These are phyloP conservation scores for Australoheros scitulus DNA, from an alignment of 2,113 vertebrate species.

Conservation along the genomic window DNA sequence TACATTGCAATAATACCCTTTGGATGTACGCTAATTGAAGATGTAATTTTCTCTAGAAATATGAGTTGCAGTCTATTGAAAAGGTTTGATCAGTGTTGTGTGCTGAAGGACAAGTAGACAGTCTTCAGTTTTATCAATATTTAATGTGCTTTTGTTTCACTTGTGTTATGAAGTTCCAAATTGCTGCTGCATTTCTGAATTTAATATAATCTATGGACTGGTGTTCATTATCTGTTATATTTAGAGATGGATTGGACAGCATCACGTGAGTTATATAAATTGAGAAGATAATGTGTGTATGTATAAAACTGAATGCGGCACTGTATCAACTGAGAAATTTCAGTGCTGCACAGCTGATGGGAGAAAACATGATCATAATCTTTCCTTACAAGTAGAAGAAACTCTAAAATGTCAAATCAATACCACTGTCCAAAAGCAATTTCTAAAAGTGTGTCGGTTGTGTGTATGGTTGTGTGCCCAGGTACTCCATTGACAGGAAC, in stretches of 20 bases:
- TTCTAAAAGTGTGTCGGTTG: not conserved
- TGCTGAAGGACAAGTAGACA: slow-evolving; percentile 39
- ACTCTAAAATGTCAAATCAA: slow-evolving; percentile 54
- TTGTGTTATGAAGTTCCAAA: slow-evolving; percentile 1
- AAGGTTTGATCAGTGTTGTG: slow-evolving; percentile 51
- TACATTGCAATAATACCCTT: slow-evolving; percentile 76
- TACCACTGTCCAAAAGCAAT: slow-evolving; percentile 23
- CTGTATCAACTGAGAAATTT: not conserved
- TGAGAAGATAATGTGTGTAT: not conserved
- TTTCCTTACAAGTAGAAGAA: slow-evolving; percentile 18
- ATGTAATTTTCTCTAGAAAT: slow-evolving; percentile 67
- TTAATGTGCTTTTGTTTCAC: slow-evolving; percentile 44
- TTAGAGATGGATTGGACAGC: not conserved
- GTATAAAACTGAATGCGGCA: not conserved
- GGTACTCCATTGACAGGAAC: slow-evolving; percentile 97
- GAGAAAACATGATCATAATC: slow-evolving; percentile 19
- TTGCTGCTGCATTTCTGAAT: not conserved
- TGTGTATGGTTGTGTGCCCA: slow-evolving; percentile 63
- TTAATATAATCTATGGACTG: not conserved
- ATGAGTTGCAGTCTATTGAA: slow-evolving; percentile 43
- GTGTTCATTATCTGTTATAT: not conserved
- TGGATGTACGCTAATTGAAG: slow-evolving; percentile 76
- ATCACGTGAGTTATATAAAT: not conserved
- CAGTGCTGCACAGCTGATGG: not conserved
- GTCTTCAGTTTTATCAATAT: slow-evolving; percentile 20